Evolutionary conservation across 2,797 vertebrate genomes (phyloP).

Genomic region (Lindbergichthys nudifrons): DNA sequence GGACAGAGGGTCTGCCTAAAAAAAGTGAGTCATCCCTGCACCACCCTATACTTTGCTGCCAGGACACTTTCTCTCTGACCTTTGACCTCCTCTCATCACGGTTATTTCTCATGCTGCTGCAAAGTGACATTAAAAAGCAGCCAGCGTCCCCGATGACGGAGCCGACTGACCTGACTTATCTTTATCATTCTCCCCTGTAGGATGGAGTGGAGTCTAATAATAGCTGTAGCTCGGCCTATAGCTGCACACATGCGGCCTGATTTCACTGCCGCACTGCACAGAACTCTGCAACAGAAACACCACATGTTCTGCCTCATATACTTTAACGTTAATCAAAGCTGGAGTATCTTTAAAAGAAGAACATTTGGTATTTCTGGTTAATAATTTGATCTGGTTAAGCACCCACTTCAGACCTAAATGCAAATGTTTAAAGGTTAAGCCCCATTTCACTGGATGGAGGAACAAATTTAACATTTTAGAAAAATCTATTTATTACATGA

Average conservation of each 20-base stretch:
- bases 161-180: constrained; percentile 60
- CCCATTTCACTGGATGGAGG: no score
- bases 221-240: constrained; percentile 52
- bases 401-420: no score
- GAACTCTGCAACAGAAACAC: neutral
- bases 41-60: neutral
- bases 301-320: neutral
- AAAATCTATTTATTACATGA: no score
- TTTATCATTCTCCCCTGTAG: constrained; percentile 58
- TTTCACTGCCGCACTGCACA: constrained; percentile 37
- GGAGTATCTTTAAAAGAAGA: no score
- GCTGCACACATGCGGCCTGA: constrained; percentile 44
- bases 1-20: no score
- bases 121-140: constrained; percentile 41
- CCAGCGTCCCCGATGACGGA: constrained; percentile 47
- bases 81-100: constrained; percentile 1
- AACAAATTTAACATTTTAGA: no score
- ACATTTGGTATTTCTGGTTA: no score
- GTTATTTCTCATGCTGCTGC: neutral
- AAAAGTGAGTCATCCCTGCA: no score
- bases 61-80: constrained; percentile 11
- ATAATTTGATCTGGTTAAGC: no score
- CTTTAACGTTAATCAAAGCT: neutral
- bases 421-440: no score
- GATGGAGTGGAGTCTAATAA: constrained; percentile 59